Evolutionary conservation across 2,888 invertebrate genomes (phyloP).

Genomic region (Nebria salina): DNA sequence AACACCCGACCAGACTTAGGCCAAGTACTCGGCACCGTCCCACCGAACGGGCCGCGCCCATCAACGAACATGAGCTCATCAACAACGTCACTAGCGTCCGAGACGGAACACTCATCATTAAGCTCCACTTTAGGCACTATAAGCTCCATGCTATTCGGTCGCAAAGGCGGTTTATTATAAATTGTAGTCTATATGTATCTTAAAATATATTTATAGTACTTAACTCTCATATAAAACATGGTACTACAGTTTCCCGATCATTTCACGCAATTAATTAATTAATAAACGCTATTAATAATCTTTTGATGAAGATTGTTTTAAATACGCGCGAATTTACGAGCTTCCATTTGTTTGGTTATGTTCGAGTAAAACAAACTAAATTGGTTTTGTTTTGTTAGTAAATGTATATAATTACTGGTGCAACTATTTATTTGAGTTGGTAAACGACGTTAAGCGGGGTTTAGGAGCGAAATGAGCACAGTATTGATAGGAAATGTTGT

Average conservation of each 20-base stretch:
- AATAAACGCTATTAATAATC: neutral
- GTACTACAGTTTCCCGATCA: no score
- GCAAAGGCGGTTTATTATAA: conserved; percentile 80
- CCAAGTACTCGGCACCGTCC: conserved; percentile 60
- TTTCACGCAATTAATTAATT: no score
- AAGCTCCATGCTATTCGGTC: conserved; percentile 82
- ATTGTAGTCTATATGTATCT: neutral
- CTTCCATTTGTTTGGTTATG: neutral
- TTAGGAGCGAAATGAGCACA: no score
- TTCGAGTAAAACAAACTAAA: neutral
- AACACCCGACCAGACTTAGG: conserved; percentile 72
- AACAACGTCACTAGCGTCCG: conserved; percentile 37
- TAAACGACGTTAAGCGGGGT: no score
- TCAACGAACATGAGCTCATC: neutral
- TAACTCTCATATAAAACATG: neutral
- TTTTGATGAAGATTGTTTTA: conserved; percentile 3
- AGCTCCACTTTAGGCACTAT: conserved; percentile 74
- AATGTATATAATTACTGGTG: no score
- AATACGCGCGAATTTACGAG: neutral
- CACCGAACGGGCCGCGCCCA: conserved; percentile 53
- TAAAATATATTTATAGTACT: neutral
- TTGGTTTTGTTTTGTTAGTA: no score
- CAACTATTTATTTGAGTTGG: no score
- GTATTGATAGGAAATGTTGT: no score
- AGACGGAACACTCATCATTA: conserved; percentile 50